Evolutionary conservation across 2,888 invertebrate genomes (phyloP).

Genomic region (Pyrgus malvae): DNA sequence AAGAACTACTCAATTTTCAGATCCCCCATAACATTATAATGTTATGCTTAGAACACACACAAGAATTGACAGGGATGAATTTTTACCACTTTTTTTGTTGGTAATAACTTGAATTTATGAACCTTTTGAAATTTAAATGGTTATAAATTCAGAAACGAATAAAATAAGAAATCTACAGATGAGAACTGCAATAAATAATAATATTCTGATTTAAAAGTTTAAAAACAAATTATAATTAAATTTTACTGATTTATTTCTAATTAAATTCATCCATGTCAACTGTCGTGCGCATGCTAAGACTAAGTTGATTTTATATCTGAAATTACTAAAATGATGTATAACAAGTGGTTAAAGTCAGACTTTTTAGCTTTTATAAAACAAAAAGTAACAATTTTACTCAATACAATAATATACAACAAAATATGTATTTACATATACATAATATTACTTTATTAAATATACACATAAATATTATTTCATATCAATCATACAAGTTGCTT

Average conservation of each 20-base stretch:
- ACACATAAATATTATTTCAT: slow-evolving; percentile 75
- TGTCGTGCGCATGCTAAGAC: slow-evolving; percentile 4
- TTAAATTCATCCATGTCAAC: slow-evolving; percentile 23
- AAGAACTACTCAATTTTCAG: slow-evolving; percentile 67
- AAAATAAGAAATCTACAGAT: too few relatives aligned
- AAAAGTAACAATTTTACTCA: slow-evolving; percentile 76
- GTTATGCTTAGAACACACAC: slow-evolving; percentile 12
- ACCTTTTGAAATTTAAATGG: too few relatives aligned
- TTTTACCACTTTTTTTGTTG: too few relatives aligned
- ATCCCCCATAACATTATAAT: slow-evolving; percentile 42
- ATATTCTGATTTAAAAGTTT: neutral
- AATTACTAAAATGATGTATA: slow-evolving; percentile 64
- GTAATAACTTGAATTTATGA: too few relatives aligned
- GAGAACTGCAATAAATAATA: neutral
- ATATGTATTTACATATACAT: slow-evolving; percentile 80
- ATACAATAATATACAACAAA: slow-evolving; percentile 77
- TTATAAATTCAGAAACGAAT: too few relatives aligned
- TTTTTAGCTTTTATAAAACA: slow-evolving; percentile 75
- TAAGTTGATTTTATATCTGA: slow-evolving; percentile 49
- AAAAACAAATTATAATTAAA: too few relatives aligned
- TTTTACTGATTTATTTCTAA: neutral
- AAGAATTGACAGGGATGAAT: slow-evolving; percentile 18
- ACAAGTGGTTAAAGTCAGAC: slow-evolving; percentile 81
- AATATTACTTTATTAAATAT: slow-evolving; percentile 74
- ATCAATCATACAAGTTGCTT: slow-evolving; percentile 60